Evolutionary conservation across 37 sponge, comb jelly and placozoan genomes (phyloP), one percentile per base, ranked within the genome.

Genomic region (Beroe forskalii): DNA sequence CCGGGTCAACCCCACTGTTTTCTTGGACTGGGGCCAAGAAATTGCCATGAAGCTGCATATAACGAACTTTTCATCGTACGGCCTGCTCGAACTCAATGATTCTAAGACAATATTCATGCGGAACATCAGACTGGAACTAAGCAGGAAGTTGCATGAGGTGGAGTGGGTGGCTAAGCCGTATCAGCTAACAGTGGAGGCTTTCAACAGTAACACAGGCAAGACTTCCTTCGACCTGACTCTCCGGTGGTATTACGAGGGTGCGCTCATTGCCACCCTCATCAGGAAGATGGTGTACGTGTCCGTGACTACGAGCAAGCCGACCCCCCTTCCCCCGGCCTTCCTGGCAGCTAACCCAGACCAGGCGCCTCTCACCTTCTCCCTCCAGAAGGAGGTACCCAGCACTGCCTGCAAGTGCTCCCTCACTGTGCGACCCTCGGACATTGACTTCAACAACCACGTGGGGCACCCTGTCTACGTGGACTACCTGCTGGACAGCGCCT

Each of bases 401-500:
- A 24, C 86, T 24, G 86, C 55, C 23, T 1, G 25, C 27, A n/a
- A 41, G n/a, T 38, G 1, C 24, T 27, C 55, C 23, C 48, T 80
- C 12, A 80, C 86, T 33, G 86, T 80, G 1, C 44, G 86, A 23
- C 55, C 86, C 44, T 80, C 86, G 1, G 86, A 80, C 31, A 35
- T 80, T 19, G 86, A 80, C 55, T 80, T 80, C 55, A 80, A 80
- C 55, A 43, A 80, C 55, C 86, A 80, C 55, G 86, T 80, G 55
- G 86, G 86, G 55, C 86, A 80, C 86, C 86, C 86, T 41, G 86
- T 80, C 6, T 80, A 80, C 55, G 30, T 80, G 86, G 86, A 80
- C 86, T 80, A 80, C 55, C 1, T 80, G 25, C 86, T 80, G 27
- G 86, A 80, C 86, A 69, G 72, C 32, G 72, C 72, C 1, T 69